Evolutionary conservation across 1,140 invertebrate genomes (phyloP).

Genomic region (Drosophila ambigua): DNA sequence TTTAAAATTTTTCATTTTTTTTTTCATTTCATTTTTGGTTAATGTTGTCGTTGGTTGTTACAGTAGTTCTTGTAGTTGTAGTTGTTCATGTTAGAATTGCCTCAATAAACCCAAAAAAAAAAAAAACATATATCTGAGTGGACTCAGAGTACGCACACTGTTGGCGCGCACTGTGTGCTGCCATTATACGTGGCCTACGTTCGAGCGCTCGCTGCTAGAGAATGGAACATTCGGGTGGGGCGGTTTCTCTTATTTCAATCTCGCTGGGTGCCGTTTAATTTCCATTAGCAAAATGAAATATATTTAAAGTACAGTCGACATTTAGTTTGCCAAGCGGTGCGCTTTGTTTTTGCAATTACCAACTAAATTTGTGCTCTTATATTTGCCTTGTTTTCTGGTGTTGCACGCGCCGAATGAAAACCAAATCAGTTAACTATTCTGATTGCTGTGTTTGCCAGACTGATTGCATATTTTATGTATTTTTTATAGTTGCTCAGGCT

Average conservation of each 20-base stretch:
- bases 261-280: constrained; percentile 56
- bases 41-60: constrained; percentile 28
- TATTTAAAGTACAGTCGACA: constrained; percentile 33
- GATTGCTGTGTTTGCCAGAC: constrained; percentile 27
- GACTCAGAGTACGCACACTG: constrained; percentile 23
- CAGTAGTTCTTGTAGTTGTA: constrained; percentile 43
- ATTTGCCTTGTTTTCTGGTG: constrained; percentile 55
- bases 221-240: no score
- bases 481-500: constrained; percentile 34
- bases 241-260: constrained; percentile 3
- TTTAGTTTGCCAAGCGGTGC: constrained; percentile 55
- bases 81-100: constrained; percentile 32
- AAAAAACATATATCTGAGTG: constrained; percentile 31
- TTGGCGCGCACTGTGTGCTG: constrained; percentile 24
- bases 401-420: constrained; percentile 82
- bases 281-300: constrained; percentile 74
- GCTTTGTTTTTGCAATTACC: constrained; percentile 21
- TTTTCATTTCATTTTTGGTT: constrained; percentile 37
- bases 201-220: not conserved
- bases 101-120: constrained; percentile 59
- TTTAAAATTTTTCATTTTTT: constrained; percentile 42
- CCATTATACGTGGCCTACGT: constrained; percentile 35
- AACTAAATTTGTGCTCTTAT: constrained; percentile 54
- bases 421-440: constrained; percentile 74
- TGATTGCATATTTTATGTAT: constrained; percentile 18